Base-by-base conservation (phyloP, 2,797 vertebrate genomes). In the Octomys mimax region DNA sequence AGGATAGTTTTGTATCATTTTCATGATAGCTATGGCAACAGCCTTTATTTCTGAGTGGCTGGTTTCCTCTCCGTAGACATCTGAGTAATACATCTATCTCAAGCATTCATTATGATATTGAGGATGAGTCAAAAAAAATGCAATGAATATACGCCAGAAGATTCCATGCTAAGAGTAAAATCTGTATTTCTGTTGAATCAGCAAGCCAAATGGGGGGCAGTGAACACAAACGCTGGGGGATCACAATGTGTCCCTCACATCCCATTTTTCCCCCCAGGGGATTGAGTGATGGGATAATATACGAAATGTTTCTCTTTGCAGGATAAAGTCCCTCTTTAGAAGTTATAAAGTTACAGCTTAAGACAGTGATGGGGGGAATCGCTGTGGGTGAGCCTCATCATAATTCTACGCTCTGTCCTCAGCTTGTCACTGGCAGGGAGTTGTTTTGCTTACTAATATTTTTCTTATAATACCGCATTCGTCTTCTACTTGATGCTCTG, bases 21-120 rank as follows among this genome's bases (percentile, higher is more conserved):
- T 91, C 92, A 91, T 8, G 89, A 94, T 89, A 97, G 71, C 95
- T 97, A 96, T 94, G 93, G 93, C 68, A 97, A 98, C 92, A 91
- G 92, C 64, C 84, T 97, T 96, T 94, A 95, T 89, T 94, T 85
- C 81, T 95, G 61, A 91, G 61, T 87, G 86, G 80, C 83, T 93
- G 54, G 80, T 89, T 97, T 97, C 89, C 96, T 97, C 86, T 95
- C 94, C 94, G 64, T n/a, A 94, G 52, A 14, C 66, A 79, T 87
- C 75, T 96, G 92, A 95, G 68, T 95, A 95, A 97, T 78, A 92
- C 16, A 73, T 82, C 86, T 90, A 92, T 94, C 59, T 81, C 88
- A 91, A 95, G 89, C 73, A 93, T 95, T 93, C 82, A 91, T 84
- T 89, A 95, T 73, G 88, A 59, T 49, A 92, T 39, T 86, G 61